Base-by-base conservation (phyloP, 2,113 vertebrate genomes). In the Ibidorhyncha struthersii region DNA sequence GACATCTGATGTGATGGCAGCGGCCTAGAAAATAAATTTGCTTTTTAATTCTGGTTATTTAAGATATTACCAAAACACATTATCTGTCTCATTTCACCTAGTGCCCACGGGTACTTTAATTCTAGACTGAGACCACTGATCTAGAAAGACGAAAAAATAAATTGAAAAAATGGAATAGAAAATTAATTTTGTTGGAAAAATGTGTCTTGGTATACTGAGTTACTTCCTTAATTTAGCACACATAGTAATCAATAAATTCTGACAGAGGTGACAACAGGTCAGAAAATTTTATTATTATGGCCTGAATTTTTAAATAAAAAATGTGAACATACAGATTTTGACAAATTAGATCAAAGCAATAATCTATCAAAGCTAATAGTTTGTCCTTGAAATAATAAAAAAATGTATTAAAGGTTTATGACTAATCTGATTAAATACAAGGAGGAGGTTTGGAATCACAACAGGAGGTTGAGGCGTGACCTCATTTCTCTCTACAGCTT, bases 1-100 rank as follows among this genome's bases (percentile, higher is more conserved):
- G 55, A 99, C 82, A 66, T 98, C 99, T 43, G 99, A 97, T 5
- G 96, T 98, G 90, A 98, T 95, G 90, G 98, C 98, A 50, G 99
- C 89, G 77, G 98, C 98, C 99, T 99, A 94, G 45, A 98, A 96
- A 30, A 94, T 6, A 96, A 53, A 92, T 26, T 22, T 26, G 3
- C 0, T n/a, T 67, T 93, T 77, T 63, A 82, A 43, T 72, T 4
- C 1, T 19, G 9, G 26, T 58, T 85, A 59, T 84, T 94, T 59
- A 52, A 95, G 70, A 50, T 66, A 90, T 58, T 50, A 47, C 8
- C 6, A 45, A 79, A 76, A 58, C 20, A 50, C 7, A 22, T 81
- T 72, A 20, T 7, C 14, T 53, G 3, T n/a, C 25, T 56, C 36
- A 6, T 93, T 81, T 58, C 22, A 62, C 14, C 5, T 29, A 34